phyloP scores from a whole-genome alignment of 2,797 vertebrate species.

The Brachymystax lenok region DNA sequence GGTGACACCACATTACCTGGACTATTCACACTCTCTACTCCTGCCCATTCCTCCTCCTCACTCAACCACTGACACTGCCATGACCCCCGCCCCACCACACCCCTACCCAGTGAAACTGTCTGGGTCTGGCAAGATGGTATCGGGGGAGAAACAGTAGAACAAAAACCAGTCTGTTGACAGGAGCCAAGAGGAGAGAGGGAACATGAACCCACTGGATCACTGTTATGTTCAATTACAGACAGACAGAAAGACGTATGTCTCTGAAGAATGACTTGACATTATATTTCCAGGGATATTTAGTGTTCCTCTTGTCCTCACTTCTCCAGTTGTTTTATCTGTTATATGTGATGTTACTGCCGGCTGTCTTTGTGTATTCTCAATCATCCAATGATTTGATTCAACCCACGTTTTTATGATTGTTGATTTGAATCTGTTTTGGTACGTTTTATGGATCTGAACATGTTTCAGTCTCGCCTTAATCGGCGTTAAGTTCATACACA shows the following conservation, averaged over 20 bases:
- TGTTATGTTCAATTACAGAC: not conserved
- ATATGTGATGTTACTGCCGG: not conserved
- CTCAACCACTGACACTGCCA: slow-evolving; percentile 12
- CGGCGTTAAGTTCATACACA: not conserved
- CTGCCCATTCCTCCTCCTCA: slow-evolving; percentile 4
- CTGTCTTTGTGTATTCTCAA: not conserved
- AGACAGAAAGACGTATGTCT: not conserved
- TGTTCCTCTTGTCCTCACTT: not conserved
- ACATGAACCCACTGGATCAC: not conserved
- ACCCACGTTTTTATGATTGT: not conserved
- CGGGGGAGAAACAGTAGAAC: slow-evolving; percentile 12
- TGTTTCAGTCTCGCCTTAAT: not conserved
- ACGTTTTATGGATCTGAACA: slow-evolving; percentile 8
- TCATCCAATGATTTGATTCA: no score
- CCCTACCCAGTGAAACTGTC: slow-evolving; percentile 23
- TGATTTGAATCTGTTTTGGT: not conserved
- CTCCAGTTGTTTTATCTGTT: not conserved
- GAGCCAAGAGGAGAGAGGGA: not conserved
- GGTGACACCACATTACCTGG: no score
- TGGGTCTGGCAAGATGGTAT: slow-evolving; percentile 16
- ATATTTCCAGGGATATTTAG: not conserved
- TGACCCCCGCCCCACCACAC: not conserved
- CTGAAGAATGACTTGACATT: not conserved
- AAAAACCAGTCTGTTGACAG: slow-evolving; percentile 11
- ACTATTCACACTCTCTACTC: not conserved